Evolutionary conservation across 1,140 invertebrate genomes (phyloP).

Genomic region (Tetramorium simillimum): DNA sequence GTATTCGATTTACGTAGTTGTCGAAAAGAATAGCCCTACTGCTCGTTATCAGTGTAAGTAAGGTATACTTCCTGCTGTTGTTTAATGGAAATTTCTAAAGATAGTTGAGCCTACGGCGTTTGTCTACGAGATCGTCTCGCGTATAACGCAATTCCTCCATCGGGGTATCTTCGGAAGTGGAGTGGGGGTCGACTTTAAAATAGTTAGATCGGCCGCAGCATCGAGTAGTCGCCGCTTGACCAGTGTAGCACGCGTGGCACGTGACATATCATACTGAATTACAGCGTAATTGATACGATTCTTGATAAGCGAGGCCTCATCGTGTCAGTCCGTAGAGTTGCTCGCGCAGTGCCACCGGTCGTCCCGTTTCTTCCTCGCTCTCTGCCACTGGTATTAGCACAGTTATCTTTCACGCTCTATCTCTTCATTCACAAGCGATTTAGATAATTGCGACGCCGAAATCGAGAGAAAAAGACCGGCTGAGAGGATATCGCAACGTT

Average conservation of each 20-base stretch:
- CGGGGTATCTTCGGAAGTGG: neutral
- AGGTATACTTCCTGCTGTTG: neutral
- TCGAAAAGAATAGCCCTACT: neutral
- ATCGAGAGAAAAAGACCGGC: neutral
- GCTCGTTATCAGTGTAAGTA: too few relatives aligned
- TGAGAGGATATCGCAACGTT: neutral
- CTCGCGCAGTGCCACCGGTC: slow-evolving; percentile 33
- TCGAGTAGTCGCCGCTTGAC: slow-evolving; percentile 48
- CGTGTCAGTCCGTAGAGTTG: slow-evolving; percentile 6
- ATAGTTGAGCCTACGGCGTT: neutral
- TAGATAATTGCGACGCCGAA: neutral
- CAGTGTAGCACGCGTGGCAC: slow-evolving; percentile 59
- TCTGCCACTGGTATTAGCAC: slow-evolving; percentile 3
- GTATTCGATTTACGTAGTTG: neutral
- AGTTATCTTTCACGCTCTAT: neutral
- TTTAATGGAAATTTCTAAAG: neutral
- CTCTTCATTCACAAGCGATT: neutral
- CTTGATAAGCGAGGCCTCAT: slow-evolving; percentile 17
- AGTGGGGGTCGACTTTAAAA: slow-evolving; percentile 49
- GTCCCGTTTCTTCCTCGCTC: slow-evolving; percentile 13
- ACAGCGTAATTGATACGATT: slow-evolving; percentile 63
- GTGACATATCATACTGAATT: slow-evolving; percentile 70
- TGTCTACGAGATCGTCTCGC: neutral
- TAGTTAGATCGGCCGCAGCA: slow-evolving; percentile 25
- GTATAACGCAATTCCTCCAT: slow-evolving; percentile 34